Evolutionary conservation across 2,113 vertebrate species (phyloP).

Genomic region (Nothocercus nigrocapillus): DNA sequence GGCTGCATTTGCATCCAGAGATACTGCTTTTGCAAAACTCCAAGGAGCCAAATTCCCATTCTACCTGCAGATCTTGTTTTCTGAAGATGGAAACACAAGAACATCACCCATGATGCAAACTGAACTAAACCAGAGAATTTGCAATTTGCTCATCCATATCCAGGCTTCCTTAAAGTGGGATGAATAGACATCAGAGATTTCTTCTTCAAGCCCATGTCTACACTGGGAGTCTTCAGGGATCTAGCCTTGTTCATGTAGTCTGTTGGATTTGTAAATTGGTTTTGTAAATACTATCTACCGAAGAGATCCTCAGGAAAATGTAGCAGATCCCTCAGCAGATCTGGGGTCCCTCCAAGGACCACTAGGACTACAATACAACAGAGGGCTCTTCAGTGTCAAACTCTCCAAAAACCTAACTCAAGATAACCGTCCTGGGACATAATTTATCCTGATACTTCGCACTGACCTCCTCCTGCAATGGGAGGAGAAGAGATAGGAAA

Average conservation of each 20-base stretch:
- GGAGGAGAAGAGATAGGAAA: neutral
- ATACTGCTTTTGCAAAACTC: neutral
- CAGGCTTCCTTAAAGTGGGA: neutral
- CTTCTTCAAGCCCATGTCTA: neutral
- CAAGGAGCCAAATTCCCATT: neutral
- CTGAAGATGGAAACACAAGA: neutral
- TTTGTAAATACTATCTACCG: neutral
- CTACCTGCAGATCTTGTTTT: neutral
- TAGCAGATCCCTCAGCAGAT: neutral
- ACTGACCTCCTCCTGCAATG: fast-evolving
- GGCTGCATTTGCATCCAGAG: neutral
- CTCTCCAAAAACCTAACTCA: neutral
- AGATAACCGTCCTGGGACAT: neutral
- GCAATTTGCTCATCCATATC: neutral
- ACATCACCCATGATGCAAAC: neutral
- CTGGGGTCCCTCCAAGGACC: neutral
- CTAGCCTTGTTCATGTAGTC: neutral
- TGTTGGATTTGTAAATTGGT: neutral
- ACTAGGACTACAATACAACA: fast-evolving
- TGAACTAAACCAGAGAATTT: neutral
- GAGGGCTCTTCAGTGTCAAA: neutral
- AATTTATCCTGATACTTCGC: neutral
- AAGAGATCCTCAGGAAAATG: neutral
- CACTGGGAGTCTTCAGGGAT: too few species aligned
- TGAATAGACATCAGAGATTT: neutral